Evolutionary conservation across 2,113 vertebrate genomes (phyloP).

Genomic region (Paramormyrops kingsleyae): DNA sequence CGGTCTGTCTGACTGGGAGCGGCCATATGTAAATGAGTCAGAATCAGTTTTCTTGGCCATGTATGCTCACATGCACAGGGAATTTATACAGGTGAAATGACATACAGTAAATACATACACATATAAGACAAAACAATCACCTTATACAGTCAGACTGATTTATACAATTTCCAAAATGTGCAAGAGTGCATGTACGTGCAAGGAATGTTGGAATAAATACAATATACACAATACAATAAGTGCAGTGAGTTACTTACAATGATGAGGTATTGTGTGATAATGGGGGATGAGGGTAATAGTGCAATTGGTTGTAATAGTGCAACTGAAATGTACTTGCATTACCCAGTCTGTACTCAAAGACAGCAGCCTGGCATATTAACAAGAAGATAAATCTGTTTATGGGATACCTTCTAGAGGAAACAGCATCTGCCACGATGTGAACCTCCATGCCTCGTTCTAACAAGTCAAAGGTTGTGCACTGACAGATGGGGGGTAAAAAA

Average conservation of each 20-base stretch:
- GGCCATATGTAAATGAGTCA: background rate
- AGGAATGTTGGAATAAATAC: background rate
- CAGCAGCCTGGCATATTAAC: background rate
- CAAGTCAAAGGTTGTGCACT: constrained; percentile 78
- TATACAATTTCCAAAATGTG: background rate
- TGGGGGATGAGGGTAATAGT: background rate
- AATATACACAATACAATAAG: background rate
- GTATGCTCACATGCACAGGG: background rate
- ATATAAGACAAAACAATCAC: background rate
- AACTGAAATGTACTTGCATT: background rate
- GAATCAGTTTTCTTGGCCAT: background rate
- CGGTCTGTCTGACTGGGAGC: constrained; percentile 75
- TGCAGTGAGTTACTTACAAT: background rate
- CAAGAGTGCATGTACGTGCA: background rate
- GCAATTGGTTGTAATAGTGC: background rate
- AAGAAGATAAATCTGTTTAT: background rate
- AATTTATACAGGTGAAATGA: background rate
- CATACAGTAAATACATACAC: background rate
- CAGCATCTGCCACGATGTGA: constrained; percentile 81
- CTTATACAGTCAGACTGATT: background rate
- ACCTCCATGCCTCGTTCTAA: constrained; percentile 75
- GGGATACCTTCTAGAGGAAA: constrained; percentile 77
- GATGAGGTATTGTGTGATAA: background rate
- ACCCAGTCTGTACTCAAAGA: background rate
- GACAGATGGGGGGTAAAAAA: background rate